A percentile compares a stretch with the other conserved stretches of the same genome.
phyloP scores from a whole-genome alignment of 2,113 vertebrate genomes.

The Aldabrachelys gigantea region DNA sequence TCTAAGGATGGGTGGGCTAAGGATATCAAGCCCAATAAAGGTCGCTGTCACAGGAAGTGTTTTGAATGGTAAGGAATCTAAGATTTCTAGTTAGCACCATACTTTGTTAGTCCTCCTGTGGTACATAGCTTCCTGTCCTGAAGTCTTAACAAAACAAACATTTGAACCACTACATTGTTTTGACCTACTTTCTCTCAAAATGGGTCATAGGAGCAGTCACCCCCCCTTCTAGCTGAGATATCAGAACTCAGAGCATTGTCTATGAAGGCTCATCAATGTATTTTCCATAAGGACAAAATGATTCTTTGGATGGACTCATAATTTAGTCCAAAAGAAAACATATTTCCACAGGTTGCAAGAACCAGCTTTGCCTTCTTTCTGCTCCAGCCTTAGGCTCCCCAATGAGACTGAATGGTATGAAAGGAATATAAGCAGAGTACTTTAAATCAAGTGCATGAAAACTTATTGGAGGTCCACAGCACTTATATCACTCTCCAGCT shows the following conservation, averaged over 20 bases:
- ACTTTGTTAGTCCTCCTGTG: neutral
- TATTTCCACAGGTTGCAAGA: neutral
- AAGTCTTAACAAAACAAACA: neutral
- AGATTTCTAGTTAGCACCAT: neutral
- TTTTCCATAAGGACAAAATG: neutral
- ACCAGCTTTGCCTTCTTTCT: neutral
- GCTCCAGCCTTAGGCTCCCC: neutral
- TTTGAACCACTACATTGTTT: neutral
- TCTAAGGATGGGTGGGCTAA: neutral
- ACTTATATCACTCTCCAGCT: neutral
- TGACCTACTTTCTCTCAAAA: neutral
- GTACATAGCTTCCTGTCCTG: neutral
- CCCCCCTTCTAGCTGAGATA: neutral
- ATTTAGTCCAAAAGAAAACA: neutral
- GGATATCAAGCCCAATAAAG: neutral
- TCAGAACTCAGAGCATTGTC: neutral
- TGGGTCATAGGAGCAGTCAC: neutral
- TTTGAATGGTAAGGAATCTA: neutral
- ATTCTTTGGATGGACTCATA: neutral
- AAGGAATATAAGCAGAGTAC: neutral
- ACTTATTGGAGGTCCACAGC: neutral
- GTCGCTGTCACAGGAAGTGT: neutral
- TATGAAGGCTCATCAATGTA: neutral
- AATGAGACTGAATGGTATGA: neutral
- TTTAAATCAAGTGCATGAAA: neutral